A percentile compares a stretch with the other conserved stretches of the same genome.
phyloP scores from a whole-genome alignment of 2,888 invertebrate genomes.

The Agrenia bidenticulata region DNA sequence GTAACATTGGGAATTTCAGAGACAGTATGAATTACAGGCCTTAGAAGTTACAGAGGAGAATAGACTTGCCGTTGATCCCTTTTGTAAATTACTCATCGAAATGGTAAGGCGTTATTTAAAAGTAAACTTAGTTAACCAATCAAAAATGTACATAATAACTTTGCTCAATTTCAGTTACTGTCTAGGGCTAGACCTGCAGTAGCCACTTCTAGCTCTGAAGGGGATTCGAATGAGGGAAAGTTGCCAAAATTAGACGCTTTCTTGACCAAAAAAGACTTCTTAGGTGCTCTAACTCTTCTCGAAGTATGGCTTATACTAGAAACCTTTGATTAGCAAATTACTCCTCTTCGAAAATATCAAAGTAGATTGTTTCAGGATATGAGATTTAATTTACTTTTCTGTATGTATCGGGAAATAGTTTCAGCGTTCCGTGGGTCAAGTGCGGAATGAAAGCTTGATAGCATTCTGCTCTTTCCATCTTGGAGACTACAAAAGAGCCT shows the following conservation, averaged over 20 bases:
- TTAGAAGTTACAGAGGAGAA: too few relatives aligned
- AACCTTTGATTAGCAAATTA: background rate
- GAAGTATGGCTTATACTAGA: constrained; percentile 65
- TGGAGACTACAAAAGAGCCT: constrained; percentile 83
- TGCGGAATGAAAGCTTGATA: constrained; percentile 63
- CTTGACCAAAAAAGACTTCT: constrained; percentile 84
- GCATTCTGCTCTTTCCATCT: constrained; percentile 95
- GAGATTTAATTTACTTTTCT: background rate
- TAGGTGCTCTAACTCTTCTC: constrained; percentile 86
- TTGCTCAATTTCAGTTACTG: constrained; percentile 38
- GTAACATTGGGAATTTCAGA: too few relatives aligned
- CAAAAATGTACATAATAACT: too few relatives aligned
- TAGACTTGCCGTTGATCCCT: too few relatives aligned
- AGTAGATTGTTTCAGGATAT: background rate
- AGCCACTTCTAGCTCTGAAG: constrained; percentile 23
- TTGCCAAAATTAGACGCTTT: constrained; percentile 88
- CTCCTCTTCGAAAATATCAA: background rate
- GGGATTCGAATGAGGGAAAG: constrained; percentile 47
- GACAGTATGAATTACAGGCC: too few relatives aligned
- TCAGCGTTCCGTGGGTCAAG: constrained; percentile 62
- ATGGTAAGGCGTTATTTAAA: too few relatives aligned
- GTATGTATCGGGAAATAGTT: constrained; percentile 32
- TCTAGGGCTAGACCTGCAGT: constrained; percentile 47
- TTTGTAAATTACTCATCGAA: too few relatives aligned
- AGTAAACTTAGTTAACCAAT: too few relatives aligned